Evolutionary conservation across 2,888 invertebrate genomes (phyloP), one percentile per base, ranked within the genome.

Genomic region (Melanophora roralis): DNA sequence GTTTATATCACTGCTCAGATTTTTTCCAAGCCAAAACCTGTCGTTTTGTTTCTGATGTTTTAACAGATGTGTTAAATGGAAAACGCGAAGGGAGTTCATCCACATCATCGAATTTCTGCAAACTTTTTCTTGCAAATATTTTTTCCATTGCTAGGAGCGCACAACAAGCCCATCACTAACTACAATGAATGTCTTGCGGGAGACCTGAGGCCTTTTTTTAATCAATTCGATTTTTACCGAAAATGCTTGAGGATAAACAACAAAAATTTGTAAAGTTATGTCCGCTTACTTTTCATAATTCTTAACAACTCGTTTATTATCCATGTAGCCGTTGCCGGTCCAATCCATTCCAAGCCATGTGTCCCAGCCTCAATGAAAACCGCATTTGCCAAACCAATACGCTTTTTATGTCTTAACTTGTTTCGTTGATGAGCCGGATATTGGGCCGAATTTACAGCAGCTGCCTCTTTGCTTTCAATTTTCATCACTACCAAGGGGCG

Each of bases 321-420:
- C 92, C 94, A 95, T 19, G 94, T 93, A 45, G 94, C 93, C 0
- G 94, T 93, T 0, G 96, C 95, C 0, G 95, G 94, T 1, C 94
- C 92, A 83, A 96, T 94, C 96, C 96, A 96, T 89, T 96, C 96
- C 83, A 93, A 89, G 1, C 94, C 94, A 85, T 95, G 94, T 77
- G 92, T 91, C 0, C 96, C 96, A 9, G 94, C 95, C 85, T 96
- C 96, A 36, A 97, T 91, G 93, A 96, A 96, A 45, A 96, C 93
- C 0, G 93, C 94, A 3, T 94, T 94, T 82, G 95, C 95, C 80
- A 90, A 91, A 86, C 91, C 92, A 72, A 91, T 91, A 83, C 92
- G 92, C 23, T 87, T 86, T 74, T 86, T 87, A 55, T 84, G 81
- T 72, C 87, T 87, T 3, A 83, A 80, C 9, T 87, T 86, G 85